Conservation (phyloP, 2,113 vertebrate genomes). For the Oreotragus oreotragus region DNA sequence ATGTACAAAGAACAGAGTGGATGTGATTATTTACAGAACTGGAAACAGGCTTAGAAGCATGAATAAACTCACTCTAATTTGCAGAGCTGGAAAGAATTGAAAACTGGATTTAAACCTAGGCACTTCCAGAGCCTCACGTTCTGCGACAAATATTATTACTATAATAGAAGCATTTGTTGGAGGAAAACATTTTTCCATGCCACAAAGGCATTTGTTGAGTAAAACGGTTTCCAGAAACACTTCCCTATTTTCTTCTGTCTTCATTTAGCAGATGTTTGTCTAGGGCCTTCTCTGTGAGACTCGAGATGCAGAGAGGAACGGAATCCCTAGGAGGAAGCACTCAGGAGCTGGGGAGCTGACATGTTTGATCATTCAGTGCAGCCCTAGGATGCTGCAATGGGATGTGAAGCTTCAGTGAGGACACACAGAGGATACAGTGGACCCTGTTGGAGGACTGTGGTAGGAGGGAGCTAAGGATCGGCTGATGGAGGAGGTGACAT, state of each 20-base stretch:
- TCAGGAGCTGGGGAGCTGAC: not conserved
- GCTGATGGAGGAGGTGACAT: not conserved
- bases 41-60: not conserved
- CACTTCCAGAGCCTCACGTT: not conserved
- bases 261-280: not conserved
- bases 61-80: not conserved
- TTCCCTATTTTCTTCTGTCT: not conserved
- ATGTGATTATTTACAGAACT: not conserved
- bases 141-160: not conserved
- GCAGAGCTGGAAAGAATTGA: not conserved
- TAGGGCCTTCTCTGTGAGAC: not conserved
- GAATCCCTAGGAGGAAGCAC: not conserved
- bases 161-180: not conserved
- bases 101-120: not conserved
- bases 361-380: not conserved
- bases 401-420: not conserved
- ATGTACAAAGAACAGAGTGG: not conserved
- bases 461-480: not conserved
- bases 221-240: constrained; percentile 7
- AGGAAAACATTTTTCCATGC: not conserved
- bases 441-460: not conserved
- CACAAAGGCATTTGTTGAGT: not conserved
- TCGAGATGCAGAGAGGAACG: not conserved
- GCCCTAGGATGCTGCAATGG: rapidly evolving
- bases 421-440: not conserved